These are phyloP conservation scores for Brachyistius frenatus DNA, from an alignment of 2,113 vertebrate species.

Conservation along the genomic window DNA sequence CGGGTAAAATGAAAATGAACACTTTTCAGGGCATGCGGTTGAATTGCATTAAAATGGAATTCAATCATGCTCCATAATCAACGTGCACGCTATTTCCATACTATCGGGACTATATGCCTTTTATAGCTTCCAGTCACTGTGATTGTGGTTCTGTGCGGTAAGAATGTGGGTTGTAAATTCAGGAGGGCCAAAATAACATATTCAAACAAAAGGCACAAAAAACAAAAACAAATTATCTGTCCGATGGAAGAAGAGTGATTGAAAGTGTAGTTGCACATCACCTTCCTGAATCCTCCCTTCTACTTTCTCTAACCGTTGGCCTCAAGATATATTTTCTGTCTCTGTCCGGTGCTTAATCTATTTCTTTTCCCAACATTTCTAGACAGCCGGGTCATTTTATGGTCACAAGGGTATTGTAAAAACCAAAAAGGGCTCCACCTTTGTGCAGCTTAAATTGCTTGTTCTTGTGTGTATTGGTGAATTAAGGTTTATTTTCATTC, in stretches of 20 bases:
- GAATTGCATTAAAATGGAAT: conserved; percentile 51
- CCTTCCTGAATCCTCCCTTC: conserved; percentile 26
- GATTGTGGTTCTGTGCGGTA: conserved; percentile 6
- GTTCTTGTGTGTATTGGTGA: not conserved
- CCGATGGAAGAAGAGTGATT: conserved; percentile 3
- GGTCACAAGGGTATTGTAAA: conserved; percentile 6
- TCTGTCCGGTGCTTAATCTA: not conserved
- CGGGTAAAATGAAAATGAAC: conserved; percentile 9
- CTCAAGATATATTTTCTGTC: conserved; percentile 41
- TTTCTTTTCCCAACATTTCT: conserved; percentile 31
- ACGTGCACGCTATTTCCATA: conserved; percentile 17
- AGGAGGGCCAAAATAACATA: not conserved
- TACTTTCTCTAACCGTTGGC: conserved; percentile 48
- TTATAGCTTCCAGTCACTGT: not conserved
- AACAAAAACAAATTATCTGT: conserved; percentile 5
- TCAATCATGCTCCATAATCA: conserved; percentile 47
- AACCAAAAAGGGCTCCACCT: conserved; percentile 20
- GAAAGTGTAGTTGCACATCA: conserved; percentile 24
- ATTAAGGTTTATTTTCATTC: conserved; percentile 4
- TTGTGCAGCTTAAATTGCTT: conserved; percentile 26
- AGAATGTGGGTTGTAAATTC: not conserved
- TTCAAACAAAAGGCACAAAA: not conserved
- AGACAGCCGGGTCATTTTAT: conserved; percentile 31
- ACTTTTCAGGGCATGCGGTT: conserved; percentile 10
- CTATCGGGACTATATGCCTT: conserved; percentile 21